phyloP scores from a whole-genome alignment of 2,797 vertebrate genomes.

The Paratrypauchen microcephalus region DNA sequence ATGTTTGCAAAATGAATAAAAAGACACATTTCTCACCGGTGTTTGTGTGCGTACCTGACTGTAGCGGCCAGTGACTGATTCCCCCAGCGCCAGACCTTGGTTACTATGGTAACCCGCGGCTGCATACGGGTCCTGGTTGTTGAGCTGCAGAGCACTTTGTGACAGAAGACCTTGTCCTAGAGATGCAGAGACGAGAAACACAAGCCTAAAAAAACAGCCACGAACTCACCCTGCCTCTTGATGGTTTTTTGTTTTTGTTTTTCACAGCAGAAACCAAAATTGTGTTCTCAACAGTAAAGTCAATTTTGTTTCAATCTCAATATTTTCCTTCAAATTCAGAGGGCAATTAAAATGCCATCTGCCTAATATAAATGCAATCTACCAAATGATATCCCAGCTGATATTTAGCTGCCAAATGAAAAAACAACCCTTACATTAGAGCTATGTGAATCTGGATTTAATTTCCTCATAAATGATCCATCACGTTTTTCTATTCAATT shows the following conservation, averaged over 20 bases:
- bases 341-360: background rate
- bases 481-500: too few species aligned
- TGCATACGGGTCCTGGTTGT: constrained; percentile 94
- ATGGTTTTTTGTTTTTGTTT: background rate
- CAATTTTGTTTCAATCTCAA: background rate
- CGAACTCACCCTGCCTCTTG: background rate
- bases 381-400: background rate
- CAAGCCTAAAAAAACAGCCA: background rate
- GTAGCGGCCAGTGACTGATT: constrained; percentile 87
- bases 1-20: background rate
- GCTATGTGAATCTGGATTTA: too few species aligned
- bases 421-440: background rate
- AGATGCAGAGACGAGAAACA: constrained; percentile 33
- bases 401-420: background rate
- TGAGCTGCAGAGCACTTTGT: constrained; percentile 95
- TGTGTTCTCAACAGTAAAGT: background rate
- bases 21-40: constrained; percentile 19
- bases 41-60: constrained; percentile 82
- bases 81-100: constrained; percentile 92
- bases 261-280: background rate
- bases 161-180: constrained; percentile 94
- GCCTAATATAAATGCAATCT: background rate
- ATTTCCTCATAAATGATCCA: too few species aligned
- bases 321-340: background rate
- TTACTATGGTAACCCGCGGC: constrained; percentile 97